Evolutionary conservation across 2,113 vertebrate genomes (phyloP).

Genomic region (Pycnonotus jocosus): DNA sequence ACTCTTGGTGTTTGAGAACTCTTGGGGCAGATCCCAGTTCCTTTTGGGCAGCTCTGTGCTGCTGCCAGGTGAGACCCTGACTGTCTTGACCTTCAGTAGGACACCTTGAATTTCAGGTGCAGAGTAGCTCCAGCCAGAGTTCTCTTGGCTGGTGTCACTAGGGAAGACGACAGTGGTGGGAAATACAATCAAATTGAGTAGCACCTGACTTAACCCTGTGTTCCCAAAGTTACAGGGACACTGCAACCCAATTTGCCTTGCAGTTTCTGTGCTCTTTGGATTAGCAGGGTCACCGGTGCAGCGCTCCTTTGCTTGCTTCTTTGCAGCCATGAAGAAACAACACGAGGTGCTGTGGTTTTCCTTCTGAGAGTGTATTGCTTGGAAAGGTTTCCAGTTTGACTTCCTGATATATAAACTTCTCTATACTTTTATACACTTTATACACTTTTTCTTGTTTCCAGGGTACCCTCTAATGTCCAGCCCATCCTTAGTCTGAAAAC

Average conservation of each 20-base stretch:
- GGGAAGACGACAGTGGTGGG: neutral
- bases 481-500: neutral
- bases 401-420: neutral
- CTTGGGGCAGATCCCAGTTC: fast-evolving
- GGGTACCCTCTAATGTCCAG: neutral
- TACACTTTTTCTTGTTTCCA: neutral
- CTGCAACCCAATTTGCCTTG: neutral
- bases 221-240: neutral
- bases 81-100: neutral
- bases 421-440: neutral
- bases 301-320: neutral
- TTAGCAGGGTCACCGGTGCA: neutral
- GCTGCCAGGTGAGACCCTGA: neutral
- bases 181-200: neutral
- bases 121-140: neutral
- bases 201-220: neutral
- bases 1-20: neutral
- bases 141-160: neutral
- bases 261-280: neutral
- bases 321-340: neutral
- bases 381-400: neutral
- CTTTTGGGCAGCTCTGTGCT: neutral
- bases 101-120: neutral
- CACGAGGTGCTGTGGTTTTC: neutral
- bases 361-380: neutral